Base-by-base conservation (phyloP, 35 echinoderm and acorn worm species). In the Diadema setosum region DNA sequence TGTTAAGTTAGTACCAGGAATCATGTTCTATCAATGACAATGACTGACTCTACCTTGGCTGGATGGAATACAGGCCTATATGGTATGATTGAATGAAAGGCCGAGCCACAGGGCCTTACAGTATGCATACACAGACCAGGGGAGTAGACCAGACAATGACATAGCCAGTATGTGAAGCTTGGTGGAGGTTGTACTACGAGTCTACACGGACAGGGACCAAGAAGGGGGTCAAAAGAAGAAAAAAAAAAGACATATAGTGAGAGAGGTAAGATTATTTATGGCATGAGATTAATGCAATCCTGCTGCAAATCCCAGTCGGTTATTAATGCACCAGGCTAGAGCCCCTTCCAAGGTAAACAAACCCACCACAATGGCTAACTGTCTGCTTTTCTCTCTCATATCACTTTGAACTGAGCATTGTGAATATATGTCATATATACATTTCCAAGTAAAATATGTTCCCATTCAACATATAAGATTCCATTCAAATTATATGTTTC, bases 21-120 rank as follows among this genome's bases (percentile, higher is more conserved):
- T n/a, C n/a, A n/a, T n/a, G n/a, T n/a, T n/a, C n/a, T n/a, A n/a
- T n/a, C n/a, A n/a, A n/a, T n/a, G n/a, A n/a, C n/a, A n/a, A n/a
- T n/a, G n/a, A n/a, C n/a, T n/a, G n/a, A n/a, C n/a, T n/a, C n/a
- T n/a, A 52, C 48, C 9, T n/a, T 11, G 9, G 48, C 48, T 52
- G 48, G 48, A 41, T 78, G 73, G 73, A 78, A 78, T 41, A 78
- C n/a, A n/a, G n/a, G n/a, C n/a, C n/a, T n/a, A n/a, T n/a, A n/a
- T n/a, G n/a, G n/a, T n/a, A 67, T 31, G 24, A 30, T 34, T 67
- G 30, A 31, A 34, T 67, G 21, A 34, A 16, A 55, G 49, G 12
- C 21, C 49, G 63, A 26, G 18, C 37, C 63, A 67, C 3, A 7
- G 1, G 30, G 26, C 7, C 63, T 33, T 67, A 34, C 16, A 5